Conservation (phyloP, 2,113 vertebrate genomes). For the Lates calcarifer region DNA sequence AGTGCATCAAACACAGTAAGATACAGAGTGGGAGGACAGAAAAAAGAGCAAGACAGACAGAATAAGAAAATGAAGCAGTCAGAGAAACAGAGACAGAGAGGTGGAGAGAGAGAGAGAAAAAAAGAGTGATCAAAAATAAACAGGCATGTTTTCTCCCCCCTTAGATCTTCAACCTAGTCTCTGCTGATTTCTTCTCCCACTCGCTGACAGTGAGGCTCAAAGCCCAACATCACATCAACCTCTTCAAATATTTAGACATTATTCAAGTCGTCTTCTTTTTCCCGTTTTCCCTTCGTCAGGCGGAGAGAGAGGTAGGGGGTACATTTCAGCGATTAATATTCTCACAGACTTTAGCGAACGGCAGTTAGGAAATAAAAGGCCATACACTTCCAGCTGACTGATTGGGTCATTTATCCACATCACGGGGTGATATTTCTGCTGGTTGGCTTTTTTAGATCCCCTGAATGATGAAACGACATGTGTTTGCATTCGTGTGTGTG, state of each 20-base stretch:
- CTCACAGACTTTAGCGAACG: constrained; percentile 62
- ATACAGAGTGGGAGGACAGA: constrained; percentile 47
- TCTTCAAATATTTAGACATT: constrained; percentile 81
- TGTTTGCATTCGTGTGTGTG: constrained; percentile 28
- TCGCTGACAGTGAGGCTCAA: constrained; percentile 73
- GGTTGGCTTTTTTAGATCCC: constrained; percentile 59
- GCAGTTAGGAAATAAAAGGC: constrained; percentile 79
- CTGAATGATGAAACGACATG: constrained; percentile 63
- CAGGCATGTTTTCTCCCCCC: constrained; percentile 61
- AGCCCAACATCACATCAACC: constrained; percentile 78
- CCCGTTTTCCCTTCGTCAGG: constrained; percentile 46
- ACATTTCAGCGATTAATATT: constrained; percentile 78
- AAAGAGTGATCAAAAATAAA: constrained; percentile 68
- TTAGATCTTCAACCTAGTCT: constrained; percentile 75
- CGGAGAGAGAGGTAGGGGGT: constrained; percentile 43
- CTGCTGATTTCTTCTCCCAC: constrained; percentile 74
- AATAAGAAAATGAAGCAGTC: constrained; percentile 11
- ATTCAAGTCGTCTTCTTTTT: constrained; percentile 64
- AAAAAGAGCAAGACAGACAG: constrained; percentile 1
- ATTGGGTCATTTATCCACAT: constrained; percentile 81
- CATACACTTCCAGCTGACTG: constrained; percentile 75
- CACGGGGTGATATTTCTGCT: constrained; percentile 72
- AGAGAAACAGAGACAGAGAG: constrained; percentile 15
- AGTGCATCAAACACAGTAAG: constrained; percentile 11
- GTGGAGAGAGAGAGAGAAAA: constrained; percentile 28